phyloP scores from a whole-genome alignment of 2,797 vertebrate species.

The Megalops cyprinoides region DNA sequence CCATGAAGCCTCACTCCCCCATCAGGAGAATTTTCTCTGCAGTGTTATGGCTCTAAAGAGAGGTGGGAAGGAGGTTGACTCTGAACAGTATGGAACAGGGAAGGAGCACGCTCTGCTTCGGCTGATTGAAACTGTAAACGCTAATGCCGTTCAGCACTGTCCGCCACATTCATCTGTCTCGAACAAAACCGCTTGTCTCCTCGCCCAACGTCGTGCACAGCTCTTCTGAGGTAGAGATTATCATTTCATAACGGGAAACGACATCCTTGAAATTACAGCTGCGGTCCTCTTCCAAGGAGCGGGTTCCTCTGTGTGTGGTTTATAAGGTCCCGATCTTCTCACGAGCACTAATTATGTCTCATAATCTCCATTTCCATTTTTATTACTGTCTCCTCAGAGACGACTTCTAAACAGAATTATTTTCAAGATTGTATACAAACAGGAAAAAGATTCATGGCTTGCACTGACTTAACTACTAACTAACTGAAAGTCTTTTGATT shows the following conservation, averaged over 20 bases:
- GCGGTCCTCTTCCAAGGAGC: not conserved
- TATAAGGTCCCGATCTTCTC: not conserved
- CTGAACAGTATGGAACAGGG: not conserved
- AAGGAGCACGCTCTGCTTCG: not conserved
- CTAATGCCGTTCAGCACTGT: not conserved
- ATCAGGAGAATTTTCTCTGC: not conserved
- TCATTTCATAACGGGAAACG: not conserved
- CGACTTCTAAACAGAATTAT: not conserved
- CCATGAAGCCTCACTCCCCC: no score
- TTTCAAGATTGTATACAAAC: not conserved
- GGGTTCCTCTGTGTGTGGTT: not conserved
- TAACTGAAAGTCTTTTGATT: not conserved
- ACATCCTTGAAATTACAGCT: not conserved
- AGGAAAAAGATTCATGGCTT: not conserved
- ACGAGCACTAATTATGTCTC: conserved; percentile 5
- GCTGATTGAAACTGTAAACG: conserved; percentile 13
- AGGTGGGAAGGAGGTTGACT: not conserved
- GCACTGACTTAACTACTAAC: not conserved
- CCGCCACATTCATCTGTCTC: conserved; percentile 2
- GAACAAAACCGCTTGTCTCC: not conserved
- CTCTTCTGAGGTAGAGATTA: not conserved
- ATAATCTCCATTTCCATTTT: not conserved
- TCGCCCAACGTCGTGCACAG: not conserved
- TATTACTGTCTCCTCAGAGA: not conserved
- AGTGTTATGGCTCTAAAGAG: not conserved